Evolutionary conservation across 1,140 invertebrate genomes (phyloP).

Genomic region (Bombus huntii): DNA sequence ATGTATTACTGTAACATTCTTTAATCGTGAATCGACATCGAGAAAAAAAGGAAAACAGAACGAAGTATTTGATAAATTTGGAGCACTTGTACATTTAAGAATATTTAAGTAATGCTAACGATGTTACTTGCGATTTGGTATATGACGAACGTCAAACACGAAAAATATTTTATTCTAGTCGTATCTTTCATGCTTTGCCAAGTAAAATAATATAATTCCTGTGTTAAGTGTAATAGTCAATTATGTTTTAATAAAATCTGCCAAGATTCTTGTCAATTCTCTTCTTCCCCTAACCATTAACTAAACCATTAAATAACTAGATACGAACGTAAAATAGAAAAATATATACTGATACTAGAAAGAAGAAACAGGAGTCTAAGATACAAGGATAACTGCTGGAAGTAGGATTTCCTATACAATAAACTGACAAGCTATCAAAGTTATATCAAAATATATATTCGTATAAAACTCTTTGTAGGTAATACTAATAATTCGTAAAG

Average conservation of each 20-base stretch:
- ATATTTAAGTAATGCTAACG: constrained; percentile 54
- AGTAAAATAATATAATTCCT: constrained; percentile 71
- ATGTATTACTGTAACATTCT: constrained; percentile 22
- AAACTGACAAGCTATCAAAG: not conserved
- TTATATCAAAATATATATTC: constrained; percentile 48
- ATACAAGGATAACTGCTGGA: not conserved
- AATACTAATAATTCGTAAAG: constrained; percentile 6
- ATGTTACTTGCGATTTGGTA: constrained; percentile 55
- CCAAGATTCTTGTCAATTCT: constrained; percentile 60
- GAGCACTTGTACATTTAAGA: constrained; percentile 30
- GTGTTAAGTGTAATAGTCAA: constrained; percentile 72
- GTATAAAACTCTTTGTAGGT: constrained; percentile 31
- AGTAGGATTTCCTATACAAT: not conserved
- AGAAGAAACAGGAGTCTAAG: not conserved
- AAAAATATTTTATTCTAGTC: constrained; percentile 68
- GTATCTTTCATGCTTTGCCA: constrained; percentile 69
- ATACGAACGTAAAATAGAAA: not conserved
- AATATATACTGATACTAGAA: not conserved
- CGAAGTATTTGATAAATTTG: constrained; percentile 20
- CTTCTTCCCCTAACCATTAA: not conserved
- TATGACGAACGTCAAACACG: constrained; percentile 38
- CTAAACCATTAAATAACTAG: not conserved
- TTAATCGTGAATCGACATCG: constrained; percentile 4
- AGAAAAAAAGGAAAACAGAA: not conserved
- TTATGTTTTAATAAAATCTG: constrained; percentile 75